A percentile compares a stretch with the other conserved stretches of the same genome.
Conservation (phyloP, 2,888 invertebrate species). For the Lordiphosa andalusiaca region DNA sequence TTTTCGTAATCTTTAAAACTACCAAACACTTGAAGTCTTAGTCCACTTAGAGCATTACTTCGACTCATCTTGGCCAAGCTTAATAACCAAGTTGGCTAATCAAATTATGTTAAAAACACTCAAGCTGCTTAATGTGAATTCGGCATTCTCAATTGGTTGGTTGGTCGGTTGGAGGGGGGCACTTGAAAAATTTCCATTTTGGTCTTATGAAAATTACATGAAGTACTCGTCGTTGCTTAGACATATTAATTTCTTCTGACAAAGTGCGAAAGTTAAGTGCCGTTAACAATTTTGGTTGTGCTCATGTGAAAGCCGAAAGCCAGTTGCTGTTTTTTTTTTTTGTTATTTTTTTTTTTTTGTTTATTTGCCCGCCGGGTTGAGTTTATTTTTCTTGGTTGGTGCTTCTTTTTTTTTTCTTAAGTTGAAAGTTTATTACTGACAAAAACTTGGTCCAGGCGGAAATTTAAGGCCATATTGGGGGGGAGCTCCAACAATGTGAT, state of each 20-base stretch:
- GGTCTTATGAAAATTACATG: conserved; percentile 67
- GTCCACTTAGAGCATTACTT: too few species aligned
- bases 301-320: conserved; percentile 10
- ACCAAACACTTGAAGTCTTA: too few species aligned
- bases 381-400: neutral
- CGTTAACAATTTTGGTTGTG: conserved; percentile 44
- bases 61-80: neutral
- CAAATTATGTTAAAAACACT: conserved; percentile 17
- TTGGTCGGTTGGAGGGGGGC: conserved; percentile 33
- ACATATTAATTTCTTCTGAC: conserved; percentile 16
- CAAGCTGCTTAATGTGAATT: conserved; percentile 1
- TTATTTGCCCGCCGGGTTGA: conserved; percentile 19
- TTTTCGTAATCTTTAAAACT: too few species aligned
- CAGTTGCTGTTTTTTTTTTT: conserved; percentile 9
- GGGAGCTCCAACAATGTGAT: conserved; percentile 55
- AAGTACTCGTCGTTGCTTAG: conserved; percentile 35
- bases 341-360: conserved; percentile 9
- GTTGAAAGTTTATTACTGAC: conserved; percentile 24
- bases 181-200: conserved; percentile 64
- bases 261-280: conserved; percentile 56
- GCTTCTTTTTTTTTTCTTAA: neutral
- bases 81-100: conserved; percentile 32
- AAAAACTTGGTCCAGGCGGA: conserved; percentile 7
- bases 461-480: conserved; percentile 36
- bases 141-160: conserved; percentile 14